Percentiles rank a stretch among this genome's conserved stretches.
Conservation (phyloP, 2,113 vertebrate species). For the Pseudorhombus dupliciocellatus region DNA sequence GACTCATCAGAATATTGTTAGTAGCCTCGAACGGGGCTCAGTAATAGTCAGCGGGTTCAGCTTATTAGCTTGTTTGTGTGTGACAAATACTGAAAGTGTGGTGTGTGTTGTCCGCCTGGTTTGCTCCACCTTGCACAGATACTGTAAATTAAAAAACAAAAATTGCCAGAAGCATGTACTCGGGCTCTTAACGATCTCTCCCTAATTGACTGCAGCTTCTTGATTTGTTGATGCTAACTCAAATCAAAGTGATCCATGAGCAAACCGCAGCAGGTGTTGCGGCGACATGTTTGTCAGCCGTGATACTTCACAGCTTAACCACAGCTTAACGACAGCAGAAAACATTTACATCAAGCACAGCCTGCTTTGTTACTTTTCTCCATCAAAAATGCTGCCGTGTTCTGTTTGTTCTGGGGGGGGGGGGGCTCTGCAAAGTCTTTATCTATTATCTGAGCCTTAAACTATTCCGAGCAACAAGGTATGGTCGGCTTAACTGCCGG, state of each 20-base stretch:
- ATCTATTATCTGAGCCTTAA: constrained; percentile 22
- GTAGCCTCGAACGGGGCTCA: constrained; percentile 18
- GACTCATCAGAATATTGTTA: constrained; percentile 44
- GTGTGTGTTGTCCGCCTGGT: constrained; percentile 10
- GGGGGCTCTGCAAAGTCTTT: constrained; percentile 26
- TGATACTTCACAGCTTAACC: constrained; percentile 7
- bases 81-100: neutral
- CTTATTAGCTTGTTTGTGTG: constrained; percentile 30
- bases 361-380: constrained; percentile 10
- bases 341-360: constrained; percentile 19
- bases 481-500: constrained; percentile 53
- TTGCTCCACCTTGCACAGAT: constrained; percentile 14
- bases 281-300: constrained; percentile 17
- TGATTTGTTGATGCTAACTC: constrained; percentile 30
- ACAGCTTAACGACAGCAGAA: constrained; percentile 14
- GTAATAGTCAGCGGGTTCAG: constrained; percentile 33
- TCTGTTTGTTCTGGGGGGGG: constrained; percentile 21
- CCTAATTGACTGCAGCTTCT: constrained; percentile 40
- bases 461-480: constrained; percentile 30
- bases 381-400: constrained; percentile 21
- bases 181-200: constrained; percentile 33
- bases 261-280: constrained; percentile 34
- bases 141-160: constrained; percentile 15
- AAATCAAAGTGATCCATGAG: constrained; percentile 46
- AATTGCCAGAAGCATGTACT: constrained; percentile 38